Conservation (phyloP, 2,888 invertebrate genomes). For the Rhorus exstirpatorius region DNA sequence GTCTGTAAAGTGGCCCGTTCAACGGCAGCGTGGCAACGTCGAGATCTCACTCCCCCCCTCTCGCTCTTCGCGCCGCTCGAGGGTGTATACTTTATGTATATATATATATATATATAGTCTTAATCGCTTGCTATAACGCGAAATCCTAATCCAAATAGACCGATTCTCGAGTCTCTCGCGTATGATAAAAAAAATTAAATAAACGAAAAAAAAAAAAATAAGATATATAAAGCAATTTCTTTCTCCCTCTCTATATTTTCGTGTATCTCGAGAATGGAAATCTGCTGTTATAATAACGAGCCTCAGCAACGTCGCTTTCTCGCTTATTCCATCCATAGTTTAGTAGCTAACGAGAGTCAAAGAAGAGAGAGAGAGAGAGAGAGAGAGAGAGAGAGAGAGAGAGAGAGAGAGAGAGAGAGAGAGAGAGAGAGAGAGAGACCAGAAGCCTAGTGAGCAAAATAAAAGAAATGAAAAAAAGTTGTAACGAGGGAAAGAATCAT, state of each 20-base stretch:
- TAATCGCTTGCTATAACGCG: conserved; percentile 61
- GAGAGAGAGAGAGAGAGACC: conserved; percentile 53
- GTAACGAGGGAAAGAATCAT: conserved; percentile 23
- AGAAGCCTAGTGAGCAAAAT: conserved; percentile 32
- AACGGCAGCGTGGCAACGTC: conserved; percentile 71
- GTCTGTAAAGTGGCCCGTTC: conserved; percentile 70
- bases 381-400: background rate
- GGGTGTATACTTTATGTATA: background rate
- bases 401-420: conserved; percentile 29
- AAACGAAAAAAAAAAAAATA: conserved; percentile 3
- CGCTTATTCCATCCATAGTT: conserved; percentile 14
- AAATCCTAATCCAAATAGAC: conserved; percentile 57
- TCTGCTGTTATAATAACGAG: background rate
- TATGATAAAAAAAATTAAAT: background rate
- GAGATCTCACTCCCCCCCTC: conserved; percentile 68
- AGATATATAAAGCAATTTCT: background rate
- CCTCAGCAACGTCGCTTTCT: conserved; percentile 35
- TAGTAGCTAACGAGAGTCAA: conserved; percentile 4
- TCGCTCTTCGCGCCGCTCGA: conserved; percentile 37
- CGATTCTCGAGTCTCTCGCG: conserved; percentile 27
- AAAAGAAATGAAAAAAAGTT: conserved; percentile 68
- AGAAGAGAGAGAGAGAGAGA: background rate
- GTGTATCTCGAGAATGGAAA: conserved; percentile 19
- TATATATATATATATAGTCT: conserved; percentile 35
- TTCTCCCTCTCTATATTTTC: background rate